Conservation (phyloP, 2,888 invertebrate species). For the Urechis unicinctus region DNA sequence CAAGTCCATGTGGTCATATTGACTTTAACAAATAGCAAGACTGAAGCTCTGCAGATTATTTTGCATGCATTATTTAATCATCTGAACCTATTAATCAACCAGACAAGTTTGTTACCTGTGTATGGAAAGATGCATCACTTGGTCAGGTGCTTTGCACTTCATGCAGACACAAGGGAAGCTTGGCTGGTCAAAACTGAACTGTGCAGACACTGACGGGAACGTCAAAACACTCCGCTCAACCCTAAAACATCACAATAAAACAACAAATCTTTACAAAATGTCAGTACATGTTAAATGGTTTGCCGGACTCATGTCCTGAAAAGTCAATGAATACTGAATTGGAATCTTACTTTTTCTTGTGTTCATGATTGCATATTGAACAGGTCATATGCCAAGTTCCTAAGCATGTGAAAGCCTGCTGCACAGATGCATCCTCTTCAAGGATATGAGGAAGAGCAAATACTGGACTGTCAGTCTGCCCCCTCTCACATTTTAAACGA, state of each 20-base stretch:
- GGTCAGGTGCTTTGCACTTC: conserved; percentile 31
- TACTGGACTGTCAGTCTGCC: conserved; percentile 42
- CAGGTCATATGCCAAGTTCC: conserved; percentile 28
- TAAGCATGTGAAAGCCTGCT: conserved; percentile 28
- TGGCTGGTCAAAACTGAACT: conserved; percentile 31
- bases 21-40: too few species aligned
- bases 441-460: conserved; percentile 38
- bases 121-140: conserved; percentile 32
- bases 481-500: conserved; percentile 35
- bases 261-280: too few species aligned
- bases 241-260: too few species aligned
- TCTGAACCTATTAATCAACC: neutral
- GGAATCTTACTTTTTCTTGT: conserved; percentile 10
- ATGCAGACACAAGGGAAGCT: conserved; percentile 32
- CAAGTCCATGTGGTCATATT: too few species aligned
- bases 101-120: conserved; percentile 25
- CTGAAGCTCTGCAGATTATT: too few species aligned
- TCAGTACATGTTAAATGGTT: too few species aligned
- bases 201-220: conserved; percentile 30
- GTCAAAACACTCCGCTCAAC: conserved; percentile 30
- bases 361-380: conserved; percentile 14
- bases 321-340: too few species aligned
- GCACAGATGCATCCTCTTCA: conserved; percentile 23
- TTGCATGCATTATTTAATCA: too few species aligned
- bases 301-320: too few species aligned